Evolutionary conservation across 2,888 invertebrate species (phyloP).

Genomic region (Galeruca laticollis): DNA sequence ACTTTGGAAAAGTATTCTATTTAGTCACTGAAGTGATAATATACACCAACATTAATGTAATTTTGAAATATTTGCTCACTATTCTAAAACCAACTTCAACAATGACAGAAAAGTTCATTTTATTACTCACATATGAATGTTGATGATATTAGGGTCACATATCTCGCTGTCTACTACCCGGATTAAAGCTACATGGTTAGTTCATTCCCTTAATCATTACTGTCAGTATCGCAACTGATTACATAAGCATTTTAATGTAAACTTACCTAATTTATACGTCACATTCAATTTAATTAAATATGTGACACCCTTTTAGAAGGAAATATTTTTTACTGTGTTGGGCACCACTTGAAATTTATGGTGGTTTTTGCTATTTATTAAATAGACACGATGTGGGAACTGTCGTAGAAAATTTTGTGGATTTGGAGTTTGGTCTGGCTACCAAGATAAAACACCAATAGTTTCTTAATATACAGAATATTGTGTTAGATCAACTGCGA

Average conservation of each 20-base stretch:
- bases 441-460: constrained; percentile 20
- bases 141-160: neutral
- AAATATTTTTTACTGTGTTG: neutral
- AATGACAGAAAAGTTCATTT: neutral
- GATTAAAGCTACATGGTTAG: neutral
- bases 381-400: neutral
- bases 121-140: neutral
- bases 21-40: no score
- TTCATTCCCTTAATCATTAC: neutral
- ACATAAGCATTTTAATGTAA: neutral
- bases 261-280: neutral
- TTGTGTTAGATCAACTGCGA: constrained; percentile 25
- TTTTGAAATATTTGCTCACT: neutral
- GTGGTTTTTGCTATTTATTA: neutral
- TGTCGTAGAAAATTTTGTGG: constrained; percentile 7
- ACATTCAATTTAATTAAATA: neutral
- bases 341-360: neutral
- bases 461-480: constrained; percentile 17
- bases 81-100: neutral
- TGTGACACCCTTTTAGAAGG: neutral
- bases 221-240: neutral
- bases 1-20: no score
- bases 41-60: neutral
- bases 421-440: constrained; percentile 14
- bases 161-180: neutral